Evolutionary conservation across 2,113 vertebrate species (phyloP).

Genomic region (Centropus unirufus): DNA sequence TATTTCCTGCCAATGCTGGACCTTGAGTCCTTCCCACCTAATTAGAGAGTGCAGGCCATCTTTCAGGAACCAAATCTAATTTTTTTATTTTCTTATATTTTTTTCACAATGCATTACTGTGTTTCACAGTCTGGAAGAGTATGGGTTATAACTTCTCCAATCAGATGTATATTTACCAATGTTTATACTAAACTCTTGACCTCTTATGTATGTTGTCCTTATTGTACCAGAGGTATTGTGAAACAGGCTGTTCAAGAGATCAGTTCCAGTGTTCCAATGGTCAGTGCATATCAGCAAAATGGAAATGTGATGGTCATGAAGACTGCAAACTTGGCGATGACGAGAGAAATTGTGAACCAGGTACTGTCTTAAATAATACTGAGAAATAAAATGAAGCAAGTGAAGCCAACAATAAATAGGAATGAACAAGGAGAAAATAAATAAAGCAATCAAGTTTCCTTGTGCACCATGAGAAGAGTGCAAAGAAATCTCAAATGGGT

Average conservation of each 20-base stretch:
- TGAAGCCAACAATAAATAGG: not conserved
- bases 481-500: not conserved
- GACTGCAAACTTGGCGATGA: constrained; percentile 96
- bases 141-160: not conserved
- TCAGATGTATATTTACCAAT: not conserved
- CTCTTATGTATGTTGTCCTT: not conserved
- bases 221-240: constrained; percentile 89
- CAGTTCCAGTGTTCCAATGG: constrained; percentile 94
- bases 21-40: not conserved
- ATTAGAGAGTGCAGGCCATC: not conserved
- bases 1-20: not conserved
- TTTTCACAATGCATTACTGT: not conserved
- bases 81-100: too few relatives aligned
- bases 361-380: constrained; percentile 61
- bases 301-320: constrained; percentile 94
- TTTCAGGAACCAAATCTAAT: not conserved
- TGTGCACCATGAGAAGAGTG: fast-evolving
- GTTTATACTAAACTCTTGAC: not conserved
- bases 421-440: not conserved
- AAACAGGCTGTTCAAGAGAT: constrained; percentile 88
- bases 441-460: not conserved
- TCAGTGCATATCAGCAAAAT: constrained; percentile 91
- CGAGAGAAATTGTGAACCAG: constrained; percentile 89
- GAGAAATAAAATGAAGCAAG: not conserved
- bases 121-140: not conserved